Evolutionary conservation across 2,888 invertebrate species (phyloP).

Genomic region (Tuberolachnus salignus): DNA sequence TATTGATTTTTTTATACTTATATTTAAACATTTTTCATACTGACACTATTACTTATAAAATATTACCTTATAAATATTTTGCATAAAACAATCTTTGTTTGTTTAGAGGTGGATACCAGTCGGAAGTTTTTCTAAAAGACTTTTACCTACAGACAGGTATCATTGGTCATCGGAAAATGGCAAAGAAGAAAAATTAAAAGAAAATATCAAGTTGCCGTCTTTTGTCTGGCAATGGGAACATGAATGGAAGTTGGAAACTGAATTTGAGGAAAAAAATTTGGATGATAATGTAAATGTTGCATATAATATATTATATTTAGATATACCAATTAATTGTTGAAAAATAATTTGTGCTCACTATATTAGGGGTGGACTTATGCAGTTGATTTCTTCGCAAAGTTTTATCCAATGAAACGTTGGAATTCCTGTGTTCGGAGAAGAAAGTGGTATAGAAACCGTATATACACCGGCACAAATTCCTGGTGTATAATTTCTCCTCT

Average conservation of each 20-base stretch:
- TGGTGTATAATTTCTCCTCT: constrained; percentile 92
- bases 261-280: constrained; percentile 82
- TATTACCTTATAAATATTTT: too few species aligned
- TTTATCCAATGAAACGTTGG: constrained; percentile 81
- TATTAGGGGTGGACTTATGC: constrained; percentile 86
- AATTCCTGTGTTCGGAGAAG: constrained; percentile 87
- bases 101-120: constrained; percentile 83
- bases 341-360: background rate
- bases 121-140: constrained; percentile 81
- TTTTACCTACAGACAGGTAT: constrained; percentile 87
- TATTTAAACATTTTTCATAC: too few species aligned
- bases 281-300: constrained; percentile 75
- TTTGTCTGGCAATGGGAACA: constrained; percentile 98
- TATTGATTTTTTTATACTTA: too few species aligned
- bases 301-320: background rate
- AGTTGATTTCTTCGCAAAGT: constrained; percentile 86
- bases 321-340: background rate
- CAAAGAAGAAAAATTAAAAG: constrained; percentile 75
- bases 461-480: constrained; percentile 86
- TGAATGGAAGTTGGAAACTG: constrained; percentile 86
- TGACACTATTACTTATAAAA: too few species aligned
- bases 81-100: background rate
- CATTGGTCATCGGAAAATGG: constrained; percentile 87
- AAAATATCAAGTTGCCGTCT: constrained; percentile 84
- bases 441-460: constrained; percentile 86